phyloP scores from a whole-genome alignment of 2,888 invertebrate species.

The Marronus borbonicus region DNA sequence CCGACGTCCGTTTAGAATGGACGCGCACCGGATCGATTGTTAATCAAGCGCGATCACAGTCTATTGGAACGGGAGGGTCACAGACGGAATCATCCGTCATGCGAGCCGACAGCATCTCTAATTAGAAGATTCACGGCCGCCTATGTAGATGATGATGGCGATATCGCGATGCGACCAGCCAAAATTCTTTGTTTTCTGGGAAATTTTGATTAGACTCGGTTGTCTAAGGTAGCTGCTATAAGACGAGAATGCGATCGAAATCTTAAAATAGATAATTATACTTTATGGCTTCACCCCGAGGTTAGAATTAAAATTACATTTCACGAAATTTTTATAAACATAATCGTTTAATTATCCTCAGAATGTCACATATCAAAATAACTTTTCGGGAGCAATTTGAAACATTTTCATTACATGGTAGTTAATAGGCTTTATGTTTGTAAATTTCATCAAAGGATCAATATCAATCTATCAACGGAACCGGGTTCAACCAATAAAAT shows the following conservation, averaged over 20 bases:
- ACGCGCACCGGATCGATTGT: conserved; percentile 57
- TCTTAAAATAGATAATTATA: conserved; percentile 21
- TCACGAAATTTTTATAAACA: not conserved
- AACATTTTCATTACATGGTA: too few relatives aligned
- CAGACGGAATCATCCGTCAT: conserved; percentile 66
- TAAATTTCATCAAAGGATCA: too few relatives aligned
- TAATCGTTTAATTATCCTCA: not conserved
- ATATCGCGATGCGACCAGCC: conserved; percentile 22
- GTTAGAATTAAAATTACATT: conserved; percentile 9
- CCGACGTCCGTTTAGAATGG: conserved; percentile 66
- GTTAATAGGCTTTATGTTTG: too few relatives aligned
- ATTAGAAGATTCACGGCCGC: conserved; percentile 66
- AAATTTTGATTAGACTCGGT: conserved; percentile 42
- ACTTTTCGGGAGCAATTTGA: too few relatives aligned
- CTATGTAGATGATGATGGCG: conserved; percentile 53
- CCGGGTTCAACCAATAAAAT: too few relatives aligned
- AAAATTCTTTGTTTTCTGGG: conserved; percentile 43
- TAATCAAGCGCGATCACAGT: conserved; percentile 60
- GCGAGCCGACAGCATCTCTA: conserved; percentile 68
- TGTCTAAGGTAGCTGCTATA: not conserved
- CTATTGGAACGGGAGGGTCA: conserved; percentile 58
- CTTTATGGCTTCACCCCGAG: not conserved
- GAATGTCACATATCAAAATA: too few relatives aligned
- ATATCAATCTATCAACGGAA: too few relatives aligned
- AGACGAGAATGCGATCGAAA: conserved; percentile 2